phyloP scores from a whole-genome alignment of 2,797 vertebrate genomes.

The Macropodus opercularis region DNA sequence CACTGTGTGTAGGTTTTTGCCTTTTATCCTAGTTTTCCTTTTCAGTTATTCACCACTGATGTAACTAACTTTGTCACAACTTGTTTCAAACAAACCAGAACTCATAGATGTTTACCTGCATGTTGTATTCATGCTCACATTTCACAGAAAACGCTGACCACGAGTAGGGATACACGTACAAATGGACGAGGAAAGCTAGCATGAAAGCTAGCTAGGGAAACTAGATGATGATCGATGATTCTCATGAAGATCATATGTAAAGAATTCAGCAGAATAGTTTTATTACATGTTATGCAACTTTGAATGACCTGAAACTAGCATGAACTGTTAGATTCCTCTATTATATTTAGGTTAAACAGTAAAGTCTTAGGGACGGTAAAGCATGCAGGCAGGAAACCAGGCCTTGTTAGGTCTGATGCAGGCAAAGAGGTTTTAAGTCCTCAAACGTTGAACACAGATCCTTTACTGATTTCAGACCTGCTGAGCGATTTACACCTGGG shows the following conservation, averaged over 20 bases:
- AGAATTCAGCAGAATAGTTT: neutral
- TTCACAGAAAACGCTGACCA: neutral
- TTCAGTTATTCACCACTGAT: neutral
- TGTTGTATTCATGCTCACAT: neutral
- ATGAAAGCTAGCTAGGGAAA: neutral
- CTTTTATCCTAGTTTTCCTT: neutral
- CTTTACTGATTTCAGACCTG: constrained; percentile 41
- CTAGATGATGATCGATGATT: neutral
- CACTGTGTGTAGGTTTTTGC: constrained; percentile 1
- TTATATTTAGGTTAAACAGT: no score
- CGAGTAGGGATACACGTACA: neutral
- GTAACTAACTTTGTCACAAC: neutral
- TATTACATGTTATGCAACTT: neutral
- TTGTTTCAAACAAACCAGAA: neutral
- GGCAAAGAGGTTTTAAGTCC: constrained; percentile 8
- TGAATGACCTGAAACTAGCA: neutral
- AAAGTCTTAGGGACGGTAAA: constrained; percentile 7
- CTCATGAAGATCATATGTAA: neutral
- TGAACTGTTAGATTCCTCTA: neutral
- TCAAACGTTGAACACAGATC: constrained; percentile 2
- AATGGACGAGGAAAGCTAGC: neutral
- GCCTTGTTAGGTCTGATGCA: neutral
- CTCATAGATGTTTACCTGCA: neutral
- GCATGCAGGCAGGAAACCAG: constrained; percentile 1
- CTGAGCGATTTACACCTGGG: constrained; percentile 36